Evolutionary conservation across 2,888 invertebrate species (phyloP), one percentile per base, ranked within the genome.

Genomic region (Drosophila nr. perissopoda): DNA sequence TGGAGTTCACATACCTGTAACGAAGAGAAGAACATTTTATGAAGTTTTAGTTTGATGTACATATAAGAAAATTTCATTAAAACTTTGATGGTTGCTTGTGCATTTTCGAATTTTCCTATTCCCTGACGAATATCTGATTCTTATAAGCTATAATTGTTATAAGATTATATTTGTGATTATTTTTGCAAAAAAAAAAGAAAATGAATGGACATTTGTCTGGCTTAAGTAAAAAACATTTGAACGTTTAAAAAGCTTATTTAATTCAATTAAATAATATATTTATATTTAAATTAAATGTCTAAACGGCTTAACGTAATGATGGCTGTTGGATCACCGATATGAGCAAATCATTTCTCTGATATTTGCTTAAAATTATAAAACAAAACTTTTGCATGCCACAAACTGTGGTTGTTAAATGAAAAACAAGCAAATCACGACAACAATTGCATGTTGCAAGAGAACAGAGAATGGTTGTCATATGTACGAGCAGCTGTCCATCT

Each of bases 341-440:
- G 38, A 49, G 16, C 49, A 49, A 70, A 61, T 64, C 64, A 38
- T 64, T 61, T 61, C 70, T 59, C 54, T 33, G 65, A 60, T 84
- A 82, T 84, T 84, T 84, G 84, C 82, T 84, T 87, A 82, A 84
- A 87, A 84, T 84, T 87, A 84, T 84, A 72, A 76, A 84, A 72
- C 87, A 82, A 75, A 82, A 82, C 76, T 83, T 71, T 70, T 48
- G 69, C 76, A 57, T 71, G 67, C 79, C 77, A 71, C 86, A 73
- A 86, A 86, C 75, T 86, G 83, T 70, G 86, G 79, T 73, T 79
- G 81, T 64, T 69, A 76, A 88, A 84, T 87, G 89, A 74, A 85
- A 85, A 89, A 77, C 82, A 85, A 89, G 89, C 89, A 85, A 82
- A 87, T 81, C 80, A 83, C 75, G 76, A 33, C 66, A 72, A 66